A percentile compares a stretch with the other conserved stretches of the same genome.
phyloP scores from a whole-genome alignment of 2,113 vertebrate species.

The Prionailurus viverrinus region DNA sequence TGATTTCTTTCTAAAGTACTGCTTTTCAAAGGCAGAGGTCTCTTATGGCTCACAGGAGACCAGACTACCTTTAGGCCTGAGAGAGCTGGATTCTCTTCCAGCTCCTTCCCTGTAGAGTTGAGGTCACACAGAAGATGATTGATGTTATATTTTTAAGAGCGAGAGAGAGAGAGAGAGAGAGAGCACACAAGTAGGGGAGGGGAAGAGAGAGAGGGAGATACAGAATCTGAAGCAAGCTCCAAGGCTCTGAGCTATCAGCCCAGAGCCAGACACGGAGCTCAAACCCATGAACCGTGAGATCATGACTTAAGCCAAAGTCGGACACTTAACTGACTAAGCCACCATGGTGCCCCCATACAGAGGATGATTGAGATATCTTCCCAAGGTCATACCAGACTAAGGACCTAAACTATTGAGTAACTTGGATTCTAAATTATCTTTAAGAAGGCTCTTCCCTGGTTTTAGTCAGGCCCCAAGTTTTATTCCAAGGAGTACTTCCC shows the following conservation, averaged over 20 bases:
- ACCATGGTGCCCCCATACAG: neutral
- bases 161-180: too few relatives aligned
- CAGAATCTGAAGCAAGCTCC: too few relatives aligned
- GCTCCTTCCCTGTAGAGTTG: neutral
- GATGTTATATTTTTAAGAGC: too few relatives aligned
- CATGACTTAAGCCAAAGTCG: too few relatives aligned
- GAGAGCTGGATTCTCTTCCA: neutral
- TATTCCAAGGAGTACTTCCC: neutral
- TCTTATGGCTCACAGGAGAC: neutral
- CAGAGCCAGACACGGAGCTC: too few relatives aligned
- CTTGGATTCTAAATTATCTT: slow-evolving; percentile 28
- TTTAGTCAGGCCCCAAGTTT: neutral
- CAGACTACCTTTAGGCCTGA: neutral
- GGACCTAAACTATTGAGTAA: neutral
- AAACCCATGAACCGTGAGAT: too few relatives aligned
- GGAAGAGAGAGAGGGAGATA: too few relatives aligned
- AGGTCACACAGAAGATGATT: neutral
- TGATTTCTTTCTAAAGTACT: slow-evolving; percentile 9
- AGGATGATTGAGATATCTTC: neutral
- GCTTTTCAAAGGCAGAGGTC: neutral
- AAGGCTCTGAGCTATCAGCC: too few relatives aligned
- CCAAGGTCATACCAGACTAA: neutral
- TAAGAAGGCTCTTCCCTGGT: neutral
- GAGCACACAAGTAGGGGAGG: too few relatives aligned
- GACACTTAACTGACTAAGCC: too few relatives aligned